Evolutionary conservation across 2,113 vertebrate species (phyloP).

Genomic region (Todiramphus saurophagus): DNA sequence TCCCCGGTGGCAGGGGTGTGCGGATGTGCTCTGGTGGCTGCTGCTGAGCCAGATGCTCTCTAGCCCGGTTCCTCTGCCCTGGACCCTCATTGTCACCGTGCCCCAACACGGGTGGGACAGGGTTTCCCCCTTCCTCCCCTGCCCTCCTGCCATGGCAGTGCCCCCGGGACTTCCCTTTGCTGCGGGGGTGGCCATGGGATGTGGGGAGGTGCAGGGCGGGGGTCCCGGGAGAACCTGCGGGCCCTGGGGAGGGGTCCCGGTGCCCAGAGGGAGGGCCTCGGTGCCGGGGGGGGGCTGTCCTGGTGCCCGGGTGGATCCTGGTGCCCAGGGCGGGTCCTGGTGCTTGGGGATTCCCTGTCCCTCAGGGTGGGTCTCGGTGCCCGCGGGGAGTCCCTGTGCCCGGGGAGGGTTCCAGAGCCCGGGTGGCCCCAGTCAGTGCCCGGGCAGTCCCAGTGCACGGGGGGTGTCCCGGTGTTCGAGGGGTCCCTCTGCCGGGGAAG

Average conservation of each 20-base stretch:
- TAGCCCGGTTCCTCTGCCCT: neutral
- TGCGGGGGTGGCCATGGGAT: neutral
- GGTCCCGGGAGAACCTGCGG: neutral
- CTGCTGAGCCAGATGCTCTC: neutral
- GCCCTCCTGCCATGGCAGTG: neutral
- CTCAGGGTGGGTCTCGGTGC: too few species aligned
- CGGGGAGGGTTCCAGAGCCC: too few species aligned
- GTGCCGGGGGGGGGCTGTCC: neutral
- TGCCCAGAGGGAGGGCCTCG: neutral
- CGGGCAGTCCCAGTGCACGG: too few species aligned
- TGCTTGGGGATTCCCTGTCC: too few species aligned
- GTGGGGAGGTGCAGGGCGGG: neutral
- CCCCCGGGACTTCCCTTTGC: neutral
- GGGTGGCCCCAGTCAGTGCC: too few species aligned
- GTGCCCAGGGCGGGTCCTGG: too few species aligned
- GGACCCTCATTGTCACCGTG: neutral
- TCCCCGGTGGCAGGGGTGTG: too few species aligned
- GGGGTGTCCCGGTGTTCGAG: too few species aligned
- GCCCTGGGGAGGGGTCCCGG: neutral
- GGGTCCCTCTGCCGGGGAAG: too few species aligned
- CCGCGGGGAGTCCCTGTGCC: too few species aligned
- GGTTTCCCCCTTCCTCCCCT: neutral
- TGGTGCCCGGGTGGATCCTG: too few species aligned
- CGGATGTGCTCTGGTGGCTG: accelerated
- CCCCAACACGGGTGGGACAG: neutral